Conservation (phyloP, 92 coral and sea anemone genomes). For the Muricea muricata region DNA sequence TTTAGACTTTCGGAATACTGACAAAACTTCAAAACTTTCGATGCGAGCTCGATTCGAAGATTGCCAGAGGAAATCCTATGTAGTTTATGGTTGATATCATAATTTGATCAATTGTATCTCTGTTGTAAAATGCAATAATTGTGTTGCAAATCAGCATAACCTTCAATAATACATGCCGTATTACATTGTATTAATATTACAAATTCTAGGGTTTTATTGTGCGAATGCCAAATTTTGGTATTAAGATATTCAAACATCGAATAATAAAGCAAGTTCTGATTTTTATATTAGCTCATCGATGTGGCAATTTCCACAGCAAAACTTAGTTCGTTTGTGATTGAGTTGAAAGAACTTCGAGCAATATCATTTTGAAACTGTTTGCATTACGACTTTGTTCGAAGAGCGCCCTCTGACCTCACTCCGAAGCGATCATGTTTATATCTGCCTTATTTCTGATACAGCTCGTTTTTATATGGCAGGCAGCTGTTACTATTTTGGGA, state of each 20-base stretch:
- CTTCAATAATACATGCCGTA: too few species aligned
- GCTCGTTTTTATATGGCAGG: slow-evolving; percentile 68
- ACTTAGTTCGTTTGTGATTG: neutral
- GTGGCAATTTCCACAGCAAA: neutral
- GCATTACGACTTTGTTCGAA: slow-evolving; percentile 43
- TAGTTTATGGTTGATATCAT: too few species aligned
- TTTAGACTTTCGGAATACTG: too few species aligned
- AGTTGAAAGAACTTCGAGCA: neutral
- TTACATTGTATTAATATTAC: too few species aligned
- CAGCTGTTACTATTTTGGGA: slow-evolving; percentile 88
- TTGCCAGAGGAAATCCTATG: too few species aligned
- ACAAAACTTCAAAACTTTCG: too few species aligned
- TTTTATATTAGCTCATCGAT: neutral
- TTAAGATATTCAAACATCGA: neutral
- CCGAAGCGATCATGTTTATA: slow-evolving; percentile 20
- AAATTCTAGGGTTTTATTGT: too few species aligned
- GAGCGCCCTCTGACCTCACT: slow-evolving; percentile 40
- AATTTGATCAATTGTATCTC: too few species aligned
- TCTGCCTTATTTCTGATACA: slow-evolving; percentile 41
- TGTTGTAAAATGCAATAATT: too few species aligned
- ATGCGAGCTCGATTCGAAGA: too few species aligned
- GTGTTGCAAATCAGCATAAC: too few species aligned
- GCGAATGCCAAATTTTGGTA: neutral
- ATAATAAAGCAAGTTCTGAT: neutral
- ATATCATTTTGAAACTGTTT: neutral